phyloP scores from a whole-genome alignment of 2,113 vertebrate genomes.

The Gadus macrocephalus region DNA sequence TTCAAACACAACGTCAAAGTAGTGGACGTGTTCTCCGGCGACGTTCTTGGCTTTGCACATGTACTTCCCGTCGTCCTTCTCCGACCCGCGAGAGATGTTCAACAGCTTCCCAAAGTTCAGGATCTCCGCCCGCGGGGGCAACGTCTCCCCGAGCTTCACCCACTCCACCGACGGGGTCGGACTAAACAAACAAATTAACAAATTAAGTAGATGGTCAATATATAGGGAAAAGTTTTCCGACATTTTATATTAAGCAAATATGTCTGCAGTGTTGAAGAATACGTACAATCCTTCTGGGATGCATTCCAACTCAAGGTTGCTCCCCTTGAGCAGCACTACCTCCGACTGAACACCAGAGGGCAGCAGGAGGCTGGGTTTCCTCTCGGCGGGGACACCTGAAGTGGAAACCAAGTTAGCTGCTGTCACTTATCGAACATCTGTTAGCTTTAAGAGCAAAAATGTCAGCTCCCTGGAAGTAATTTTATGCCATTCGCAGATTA shows the following conservation, averaged over 20 bases:
- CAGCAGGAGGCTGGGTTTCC: constrained; percentile 80
- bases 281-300: constrained; percentile 94
- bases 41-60: constrained; percentile 80
- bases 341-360: constrained; percentile 78
- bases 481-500: neutral
- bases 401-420: neutral
- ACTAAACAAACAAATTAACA: constrained; percentile 55
- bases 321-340: constrained; percentile 78
- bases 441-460: too few relatives aligned
- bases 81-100: constrained; percentile 74
- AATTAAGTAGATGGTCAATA: too few relatives aligned
- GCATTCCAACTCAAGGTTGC: constrained; percentile 82
- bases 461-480: too few relatives aligned
- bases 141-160: constrained; percentile 71
- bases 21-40: constrained; percentile 72
- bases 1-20: constrained; percentile 83
- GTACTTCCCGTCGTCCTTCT: constrained; percentile 79
- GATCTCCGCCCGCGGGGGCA: constrained; percentile 55
- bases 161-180: constrained; percentile 84
- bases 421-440: too few relatives aligned
- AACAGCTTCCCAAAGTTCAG: constrained; percentile 77
- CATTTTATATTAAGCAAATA: neutral
- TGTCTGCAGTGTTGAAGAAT: constrained; percentile 9
- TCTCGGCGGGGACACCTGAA: constrained; percentile 72
- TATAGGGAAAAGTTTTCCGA: neutral